Conservation (phyloP, 2,888 invertebrate genomes). For the Drosophila pegasa region DNA sequence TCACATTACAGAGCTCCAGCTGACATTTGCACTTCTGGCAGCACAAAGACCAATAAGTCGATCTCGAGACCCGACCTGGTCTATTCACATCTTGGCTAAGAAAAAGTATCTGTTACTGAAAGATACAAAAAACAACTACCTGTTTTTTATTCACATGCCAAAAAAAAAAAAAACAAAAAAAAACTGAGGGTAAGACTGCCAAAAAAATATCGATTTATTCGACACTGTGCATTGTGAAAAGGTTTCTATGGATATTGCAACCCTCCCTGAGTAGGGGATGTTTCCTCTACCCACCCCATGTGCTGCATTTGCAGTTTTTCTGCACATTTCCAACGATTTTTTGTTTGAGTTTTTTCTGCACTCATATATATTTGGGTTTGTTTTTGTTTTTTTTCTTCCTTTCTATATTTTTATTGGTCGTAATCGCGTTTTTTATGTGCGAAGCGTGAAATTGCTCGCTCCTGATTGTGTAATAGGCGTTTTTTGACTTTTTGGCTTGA, state of each 20-base stretch:
- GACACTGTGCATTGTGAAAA: constrained; percentile 39
- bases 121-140: constrained; percentile 57
- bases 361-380: neutral
- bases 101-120: constrained; percentile 72
- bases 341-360: constrained; percentile 31
- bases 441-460: constrained; percentile 55
- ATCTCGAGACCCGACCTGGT: constrained; percentile 27
- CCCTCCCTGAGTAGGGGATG: constrained; percentile 58
- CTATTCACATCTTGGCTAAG: constrained; percentile 60
- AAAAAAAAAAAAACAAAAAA: constrained; percentile 7
- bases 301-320: constrained; percentile 22
- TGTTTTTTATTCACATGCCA: constrained; percentile 72
- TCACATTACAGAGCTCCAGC: constrained; percentile 68
- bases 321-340: constrained; percentile 29
- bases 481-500: constrained; percentile 50
- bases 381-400: constrained; percentile 36
- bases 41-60: constrained; percentile 77
- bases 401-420: constrained; percentile 69
- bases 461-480: constrained; percentile 59
- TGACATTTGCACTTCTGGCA: constrained; percentile 68
- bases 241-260: constrained; percentile 51
- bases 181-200: constrained; percentile 3
- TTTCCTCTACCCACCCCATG: constrained; percentile 54
- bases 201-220: constrained; percentile 59
- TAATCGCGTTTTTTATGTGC: constrained; percentile 59